These are phyloP conservation scores for Microtus montanus DNA, from an alignment of 2,113 vertebrate genomes.

Conservation along the genomic window DNA sequence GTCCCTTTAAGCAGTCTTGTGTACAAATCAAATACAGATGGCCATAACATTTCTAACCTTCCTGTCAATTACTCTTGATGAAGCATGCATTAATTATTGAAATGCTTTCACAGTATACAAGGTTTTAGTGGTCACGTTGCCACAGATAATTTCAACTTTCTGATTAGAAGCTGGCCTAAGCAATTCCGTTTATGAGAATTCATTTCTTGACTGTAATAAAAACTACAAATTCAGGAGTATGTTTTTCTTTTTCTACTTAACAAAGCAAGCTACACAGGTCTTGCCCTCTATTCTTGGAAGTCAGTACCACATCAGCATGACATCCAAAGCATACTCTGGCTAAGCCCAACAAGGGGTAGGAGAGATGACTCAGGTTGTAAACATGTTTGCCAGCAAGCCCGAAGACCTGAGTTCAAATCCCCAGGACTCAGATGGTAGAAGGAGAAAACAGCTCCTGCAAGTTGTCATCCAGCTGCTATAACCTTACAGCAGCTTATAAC, in stretches of 20 bases:
- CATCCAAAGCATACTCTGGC: conserved; percentile 79
- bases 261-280: conserved; percentile 56
- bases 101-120: conserved; percentile 87
- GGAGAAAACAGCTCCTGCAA: too few relatives aligned
- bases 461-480: background rate
- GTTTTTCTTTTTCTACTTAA: conserved; percentile 57
- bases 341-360: conserved; percentile 78
- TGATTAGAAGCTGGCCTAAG: conserved; percentile 81
- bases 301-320: conserved; percentile 78
- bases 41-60: conserved; percentile 86
- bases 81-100: conserved; percentile 87
- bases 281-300: conserved; percentile 74
- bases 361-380: background rate
- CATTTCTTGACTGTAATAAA: conserved; percentile 81
- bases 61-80: conserved; percentile 87
- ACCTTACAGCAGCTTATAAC: too few relatives aligned
- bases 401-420: background rate
- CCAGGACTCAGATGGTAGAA: background rate
- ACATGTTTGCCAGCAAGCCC: background rate
- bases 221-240: conserved; percentile 61
- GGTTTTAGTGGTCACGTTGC: conserved; percentile 82
- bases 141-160: conserved; percentile 86
- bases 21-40: conserved; percentile 89
- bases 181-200: conserved; percentile 83
- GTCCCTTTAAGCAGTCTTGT: conserved; percentile 85